phyloP scores from a whole-genome alignment of 64 coral and sea anemone species.

The Montipora cactus region DNA sequence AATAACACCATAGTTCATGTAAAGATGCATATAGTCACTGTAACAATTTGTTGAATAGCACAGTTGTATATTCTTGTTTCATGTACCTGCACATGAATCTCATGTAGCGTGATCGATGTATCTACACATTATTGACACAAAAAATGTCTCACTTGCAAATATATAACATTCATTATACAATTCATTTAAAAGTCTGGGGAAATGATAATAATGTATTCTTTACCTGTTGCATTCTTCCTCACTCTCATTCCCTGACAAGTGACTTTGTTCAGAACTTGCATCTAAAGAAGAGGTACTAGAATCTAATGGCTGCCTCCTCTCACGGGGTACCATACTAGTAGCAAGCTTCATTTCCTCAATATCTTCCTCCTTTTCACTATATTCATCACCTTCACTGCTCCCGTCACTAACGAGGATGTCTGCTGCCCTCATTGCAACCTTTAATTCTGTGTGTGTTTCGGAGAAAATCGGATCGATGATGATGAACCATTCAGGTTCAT shows the following conservation, averaged over 20 bases:
- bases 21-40: not conserved
- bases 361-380: not conserved
- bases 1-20: not conserved
- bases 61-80: not conserved
- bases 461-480: slow-evolving; percentile 69
- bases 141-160: not conserved
- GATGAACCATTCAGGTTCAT: slow-evolving; percentile 58
- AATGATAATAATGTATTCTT: not conserved
- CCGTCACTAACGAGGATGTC: not conserved
- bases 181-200: slow-evolving; percentile 19
- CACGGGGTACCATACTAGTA: slow-evolving; percentile 28
- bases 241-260: slow-evolving; percentile 28
- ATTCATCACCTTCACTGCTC: slow-evolving; percentile 10
- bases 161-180: not conserved
- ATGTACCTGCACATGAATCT: not conserved
- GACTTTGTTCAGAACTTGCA: slow-evolving; percentile 29
- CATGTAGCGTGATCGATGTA: not conserved
- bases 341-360: not conserved
- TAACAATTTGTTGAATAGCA: not conserved
- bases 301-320: slow-evolving; percentile 44
- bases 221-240: slow-evolving; percentile 8
- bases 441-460: slow-evolving; percentile 58
- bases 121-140: not conserved
- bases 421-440: slow-evolving; percentile 18
- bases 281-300: slow-evolving; percentile 27